A percentile compares a stretch with the other conserved stretches of the same genome.
These are phyloP conservation scores for Schizopygopsis pylzovi DNA, from an alignment of 2,797 vertebrate species.

Conservation along the genomic window DNA sequence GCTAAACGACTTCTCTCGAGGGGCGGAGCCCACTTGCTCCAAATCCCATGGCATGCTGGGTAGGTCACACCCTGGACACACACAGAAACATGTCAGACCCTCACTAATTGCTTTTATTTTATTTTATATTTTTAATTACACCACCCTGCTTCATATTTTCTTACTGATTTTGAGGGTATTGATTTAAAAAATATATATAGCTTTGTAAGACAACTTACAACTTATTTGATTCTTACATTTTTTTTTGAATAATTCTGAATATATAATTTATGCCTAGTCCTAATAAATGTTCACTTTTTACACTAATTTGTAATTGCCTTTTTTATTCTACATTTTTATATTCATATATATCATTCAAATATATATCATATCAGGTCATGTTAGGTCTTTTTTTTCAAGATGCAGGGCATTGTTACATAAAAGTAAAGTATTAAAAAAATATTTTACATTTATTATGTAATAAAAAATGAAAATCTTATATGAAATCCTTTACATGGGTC, in stretches of 20 bases:
- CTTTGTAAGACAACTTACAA: not conserved
- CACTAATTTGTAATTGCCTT: no score
- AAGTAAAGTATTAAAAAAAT: no score
- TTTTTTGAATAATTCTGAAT: not conserved
- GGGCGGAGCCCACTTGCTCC: slow-evolving; percentile 99
- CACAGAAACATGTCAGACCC: not conserved
- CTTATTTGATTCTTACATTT: not conserved
- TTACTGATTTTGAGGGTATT: not conserved
- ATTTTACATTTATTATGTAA: not conserved
- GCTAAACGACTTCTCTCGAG: slow-evolving; percentile 95
- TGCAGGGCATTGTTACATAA: no score
- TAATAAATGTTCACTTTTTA: no score
- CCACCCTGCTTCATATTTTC: no score
- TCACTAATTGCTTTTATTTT: not conserved
- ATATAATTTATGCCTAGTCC: not conserved
- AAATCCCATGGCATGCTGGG: slow-evolving; percentile 97
- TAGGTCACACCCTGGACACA: slow-evolving; percentile 92
- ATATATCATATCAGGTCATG: no score
- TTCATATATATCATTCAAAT: no score
- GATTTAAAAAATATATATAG: no score
- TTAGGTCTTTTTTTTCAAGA: no score
- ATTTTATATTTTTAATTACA: no score
- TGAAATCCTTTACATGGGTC: not conserved
- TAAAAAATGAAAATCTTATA: not conserved
- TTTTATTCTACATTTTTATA: no score